These are phyloP conservation scores for Nibea albiflora DNA, from an alignment of 2,113 vertebrate species.

Conservation along the genomic window DNA sequence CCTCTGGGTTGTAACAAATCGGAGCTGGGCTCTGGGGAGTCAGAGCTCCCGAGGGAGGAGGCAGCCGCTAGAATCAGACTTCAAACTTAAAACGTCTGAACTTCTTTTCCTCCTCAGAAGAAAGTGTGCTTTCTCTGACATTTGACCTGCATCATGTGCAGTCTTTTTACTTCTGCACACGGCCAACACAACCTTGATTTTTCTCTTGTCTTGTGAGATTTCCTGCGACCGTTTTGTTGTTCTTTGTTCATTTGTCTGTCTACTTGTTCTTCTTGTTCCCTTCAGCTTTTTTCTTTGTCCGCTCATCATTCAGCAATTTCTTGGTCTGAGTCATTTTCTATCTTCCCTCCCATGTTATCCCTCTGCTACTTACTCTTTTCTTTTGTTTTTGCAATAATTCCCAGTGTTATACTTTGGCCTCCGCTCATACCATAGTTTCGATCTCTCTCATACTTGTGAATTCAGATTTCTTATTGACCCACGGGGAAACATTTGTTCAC, in stretches of 20 bases:
- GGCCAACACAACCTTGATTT: background rate
- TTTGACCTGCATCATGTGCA: slow-evolving; percentile 21
- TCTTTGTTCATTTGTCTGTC: background rate
- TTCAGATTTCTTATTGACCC: slow-evolving; percentile 5
- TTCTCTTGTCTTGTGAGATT: background rate
- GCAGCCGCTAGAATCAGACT: slow-evolving; percentile 30
- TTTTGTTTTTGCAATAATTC: slow-evolving; percentile 24
- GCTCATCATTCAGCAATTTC: slow-evolving; percentile 32
- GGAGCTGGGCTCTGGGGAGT: slow-evolving; percentile 32
- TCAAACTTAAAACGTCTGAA: slow-evolving; percentile 39
- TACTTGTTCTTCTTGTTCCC: slow-evolving; percentile 6
- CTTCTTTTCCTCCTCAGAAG: slow-evolving; percentile 1
- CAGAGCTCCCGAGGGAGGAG: slow-evolving; percentile 45
- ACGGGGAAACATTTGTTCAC: slow-evolving; percentile 37
- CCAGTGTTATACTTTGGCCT: slow-evolving; percentile 29
- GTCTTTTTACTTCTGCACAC: background rate
- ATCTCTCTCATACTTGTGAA: slow-evolving; percentile 13
- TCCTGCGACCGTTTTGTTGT: background rate
- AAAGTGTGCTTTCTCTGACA: slow-evolving; percentile 6
- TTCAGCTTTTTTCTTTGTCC: background rate
- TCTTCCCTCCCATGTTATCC: slow-evolving; percentile 20
- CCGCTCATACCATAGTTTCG: background rate
- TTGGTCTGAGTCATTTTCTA: slow-evolving; percentile 25
- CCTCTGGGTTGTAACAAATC: slow-evolving; percentile 62
- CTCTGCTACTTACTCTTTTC: slow-evolving; percentile 10